Percentiles rank a stretch among this genome's conserved stretches.
These are phyloP conservation scores for Scyliorhinus canicula DNA, from an alignment of 2,797 vertebrate species.

Conservation along the genomic window DNA sequence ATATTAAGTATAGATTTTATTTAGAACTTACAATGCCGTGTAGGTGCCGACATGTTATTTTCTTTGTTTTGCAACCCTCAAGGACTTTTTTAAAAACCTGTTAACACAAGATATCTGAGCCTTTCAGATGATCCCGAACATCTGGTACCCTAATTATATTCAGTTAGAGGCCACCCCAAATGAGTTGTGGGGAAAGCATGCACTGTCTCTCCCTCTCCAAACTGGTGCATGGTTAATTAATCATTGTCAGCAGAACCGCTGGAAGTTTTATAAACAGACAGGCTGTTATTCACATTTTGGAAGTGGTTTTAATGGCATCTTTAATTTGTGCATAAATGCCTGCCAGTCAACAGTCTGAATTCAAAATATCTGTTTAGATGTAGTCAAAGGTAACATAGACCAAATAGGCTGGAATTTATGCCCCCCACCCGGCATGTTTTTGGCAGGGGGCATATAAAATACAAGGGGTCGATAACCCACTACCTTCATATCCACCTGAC, in stretches of 20 bases:
- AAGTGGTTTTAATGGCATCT: conserved; percentile 26
- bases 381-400: neutral
- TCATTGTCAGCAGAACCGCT: neutral
- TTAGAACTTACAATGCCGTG: neutral
- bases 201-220: neutral
- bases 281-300: neutral
- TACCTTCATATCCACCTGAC: no score
- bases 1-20: neutral
- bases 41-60: neutral
- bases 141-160: neutral
- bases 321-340: neutral
- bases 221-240: neutral
- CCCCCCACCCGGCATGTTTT: no score
- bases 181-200: neutral
- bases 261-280: conserved; percentile 19
- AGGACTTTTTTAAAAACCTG: no score
- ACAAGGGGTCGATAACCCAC: no score
- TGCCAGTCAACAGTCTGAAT: neutral
- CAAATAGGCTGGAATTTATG: neutral
- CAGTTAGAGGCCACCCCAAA: neutral
- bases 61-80: neutral
- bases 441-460: no score
- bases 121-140: neutral
- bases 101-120: conserved; percentile 1
- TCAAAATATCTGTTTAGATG: neutral